Conservation (phyloP, 2,113 vertebrate genomes). For the Notarius quadriscutis region DNA sequence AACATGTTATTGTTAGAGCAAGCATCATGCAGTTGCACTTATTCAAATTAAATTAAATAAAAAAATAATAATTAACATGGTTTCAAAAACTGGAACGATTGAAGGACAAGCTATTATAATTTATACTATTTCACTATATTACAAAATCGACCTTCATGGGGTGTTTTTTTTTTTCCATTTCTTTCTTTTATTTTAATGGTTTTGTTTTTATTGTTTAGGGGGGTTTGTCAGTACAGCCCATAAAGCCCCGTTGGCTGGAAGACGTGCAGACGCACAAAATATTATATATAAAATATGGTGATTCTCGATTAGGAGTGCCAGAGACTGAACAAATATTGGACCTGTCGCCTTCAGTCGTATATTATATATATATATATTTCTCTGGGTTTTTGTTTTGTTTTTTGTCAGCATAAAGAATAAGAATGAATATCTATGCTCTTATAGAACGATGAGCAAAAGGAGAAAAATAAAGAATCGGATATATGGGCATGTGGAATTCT, state of each 20-base stretch:
- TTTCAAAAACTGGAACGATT: background rate
- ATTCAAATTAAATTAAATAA: background rate
- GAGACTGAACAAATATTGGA: background rate
- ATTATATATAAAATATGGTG: too few relatives aligned
- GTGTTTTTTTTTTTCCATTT: constrained; percentile 54
- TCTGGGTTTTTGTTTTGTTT: too few relatives aligned
- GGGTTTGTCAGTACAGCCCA: constrained; percentile 59
- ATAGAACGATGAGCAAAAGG: background rate
- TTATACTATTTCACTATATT: constrained; percentile 47
- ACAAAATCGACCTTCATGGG: constrained; percentile 60
- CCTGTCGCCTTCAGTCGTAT: too few relatives aligned
- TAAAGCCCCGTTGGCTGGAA: too few relatives aligned
- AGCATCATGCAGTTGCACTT: background rate
- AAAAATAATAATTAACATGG: background rate
- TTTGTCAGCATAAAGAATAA: too few relatives aligned
- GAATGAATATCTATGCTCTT: background rate
- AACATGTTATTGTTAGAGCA: background rate
- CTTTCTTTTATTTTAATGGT: background rate
- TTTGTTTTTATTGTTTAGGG: constrained; percentile 56
- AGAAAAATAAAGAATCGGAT: background rate
- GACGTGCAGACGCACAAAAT: too few relatives aligned
- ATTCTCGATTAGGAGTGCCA: background rate
- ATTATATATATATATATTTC: too few relatives aligned
- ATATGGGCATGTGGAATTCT: background rate
- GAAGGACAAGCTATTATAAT: constrained; percentile 62